Conservation (phyloP, 53 echinoderm and acorn worm species). For the Zoroaster sp. region DNA sequence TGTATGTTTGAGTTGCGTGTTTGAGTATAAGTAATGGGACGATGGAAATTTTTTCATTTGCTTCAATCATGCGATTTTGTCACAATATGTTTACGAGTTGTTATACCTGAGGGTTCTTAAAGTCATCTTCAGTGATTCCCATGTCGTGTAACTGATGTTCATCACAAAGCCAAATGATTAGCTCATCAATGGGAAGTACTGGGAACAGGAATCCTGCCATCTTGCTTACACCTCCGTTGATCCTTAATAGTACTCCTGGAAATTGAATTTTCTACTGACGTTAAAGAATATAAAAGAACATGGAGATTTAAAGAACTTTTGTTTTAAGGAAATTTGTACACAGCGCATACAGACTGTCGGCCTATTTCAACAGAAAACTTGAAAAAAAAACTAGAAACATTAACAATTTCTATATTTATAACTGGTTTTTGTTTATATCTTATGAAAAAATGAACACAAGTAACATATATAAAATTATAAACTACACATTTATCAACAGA, state of each 20-base stretch:
- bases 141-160: slow-evolving; percentile 31
- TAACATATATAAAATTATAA: background rate
- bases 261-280: too few species aligned
- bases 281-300: too few species aligned
- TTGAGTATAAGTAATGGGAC: too few species aligned
- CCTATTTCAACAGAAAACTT: too few species aligned
- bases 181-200: background rate
- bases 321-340: too few species aligned
- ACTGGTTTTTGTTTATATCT: background rate
- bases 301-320: too few species aligned
- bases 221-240: background rate
- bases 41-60: too few species aligned
- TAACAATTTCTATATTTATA: background rate
- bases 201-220: slow-evolving; percentile 39
- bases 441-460: background rate
- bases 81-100: background rate
- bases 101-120: slow-evolving; percentile 88
- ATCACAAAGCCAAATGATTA: slow-evolving; percentile 1
- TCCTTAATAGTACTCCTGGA: too few species aligned
- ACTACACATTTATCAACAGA: background rate
- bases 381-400: background rate
- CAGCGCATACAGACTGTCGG: too few species aligned
- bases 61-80: too few species aligned
- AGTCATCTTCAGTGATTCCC: slow-evolving; percentile 75
- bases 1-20: too few species aligned